A percentile compares a stretch with the other conserved stretches of the same genome.
These are phyloP conservation scores for Nezara viridula DNA, from an alignment of 2,888 invertebrate species.

Conservation along the genomic window DNA sequence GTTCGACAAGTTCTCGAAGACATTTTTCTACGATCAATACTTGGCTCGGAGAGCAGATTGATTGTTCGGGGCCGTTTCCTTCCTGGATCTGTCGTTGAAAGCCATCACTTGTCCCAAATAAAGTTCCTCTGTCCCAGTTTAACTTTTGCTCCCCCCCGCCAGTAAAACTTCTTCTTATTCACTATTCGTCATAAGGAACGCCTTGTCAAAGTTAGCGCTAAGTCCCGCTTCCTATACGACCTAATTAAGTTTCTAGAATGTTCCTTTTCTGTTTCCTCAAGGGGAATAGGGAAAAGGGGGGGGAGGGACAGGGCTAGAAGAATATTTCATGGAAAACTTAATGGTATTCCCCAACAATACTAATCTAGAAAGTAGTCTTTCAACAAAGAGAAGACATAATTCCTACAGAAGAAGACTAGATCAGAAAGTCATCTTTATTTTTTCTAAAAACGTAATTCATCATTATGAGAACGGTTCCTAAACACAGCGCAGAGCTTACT, in stretches of 20 bases:
- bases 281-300: too few species aligned
- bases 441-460: too few species aligned
- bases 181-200: conserved; percentile 25
- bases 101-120: conserved; percentile 35
- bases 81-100: conserved; percentile 36
- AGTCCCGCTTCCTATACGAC: conserved; percentile 17
- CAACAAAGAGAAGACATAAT: background rate
- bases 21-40: conserved; percentile 26
- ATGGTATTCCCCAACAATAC: background rate
- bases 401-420: background rate
- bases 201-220: conserved; percentile 29
- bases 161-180: conserved; percentile 34
- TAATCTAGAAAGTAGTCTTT: background rate
- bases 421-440: too few species aligned
- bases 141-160: background rate
- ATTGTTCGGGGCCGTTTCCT: conserved; percentile 6
- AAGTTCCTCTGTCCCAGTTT: conserved; percentile 29
- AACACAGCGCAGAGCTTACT: too few species aligned
- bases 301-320: background rate
- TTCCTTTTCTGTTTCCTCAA: background rate
- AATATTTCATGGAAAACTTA: background rate
- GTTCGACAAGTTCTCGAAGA: background rate
- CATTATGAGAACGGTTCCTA: too few species aligned
- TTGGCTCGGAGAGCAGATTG: background rate
- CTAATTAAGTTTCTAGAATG: conserved; percentile 38